Evolutionary conservation across 2,888 invertebrate genomes (phyloP).

Genomic region (Phortica magna): DNA sequence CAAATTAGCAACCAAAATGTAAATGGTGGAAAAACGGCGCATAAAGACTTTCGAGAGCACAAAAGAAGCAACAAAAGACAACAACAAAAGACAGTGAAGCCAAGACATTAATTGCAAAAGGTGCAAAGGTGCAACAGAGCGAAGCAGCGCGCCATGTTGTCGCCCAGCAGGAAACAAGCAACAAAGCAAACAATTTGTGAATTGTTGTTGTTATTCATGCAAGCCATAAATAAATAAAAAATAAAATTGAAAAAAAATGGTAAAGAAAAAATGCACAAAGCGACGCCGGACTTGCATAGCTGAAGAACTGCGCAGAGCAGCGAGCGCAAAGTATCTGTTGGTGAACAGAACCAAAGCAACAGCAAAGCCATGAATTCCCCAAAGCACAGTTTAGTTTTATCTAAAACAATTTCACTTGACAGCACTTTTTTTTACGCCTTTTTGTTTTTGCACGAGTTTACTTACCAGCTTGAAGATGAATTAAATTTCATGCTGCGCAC

Average conservation of each 20-base stretch:
- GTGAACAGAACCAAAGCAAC: background rate
- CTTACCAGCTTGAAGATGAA: background rate
- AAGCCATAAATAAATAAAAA: background rate
- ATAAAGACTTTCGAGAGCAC: background rate
- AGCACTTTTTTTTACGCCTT: background rate
- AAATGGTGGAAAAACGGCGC: background rate
- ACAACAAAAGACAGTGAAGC: constrained; percentile 3
- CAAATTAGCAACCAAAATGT: constrained; percentile 4
- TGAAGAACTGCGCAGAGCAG: background rate
- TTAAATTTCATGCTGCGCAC: background rate
- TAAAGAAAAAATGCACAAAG: background rate
- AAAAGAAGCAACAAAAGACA: constrained; percentile 38
- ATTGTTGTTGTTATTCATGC: too few relatives aligned
- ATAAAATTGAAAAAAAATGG: background rate
- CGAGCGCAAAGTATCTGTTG: background rate
- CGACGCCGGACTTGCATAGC: background rate
- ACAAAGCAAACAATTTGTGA: too few relatives aligned
- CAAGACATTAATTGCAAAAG: background rate
- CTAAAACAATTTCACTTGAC: constrained; percentile 1
- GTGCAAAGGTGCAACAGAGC: background rate
- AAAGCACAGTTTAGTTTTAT: constrained; percentile 11
- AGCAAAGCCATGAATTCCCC: background rate
- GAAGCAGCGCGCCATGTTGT: constrained; percentile 1
- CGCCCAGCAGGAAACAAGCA: constrained; percentile 11
- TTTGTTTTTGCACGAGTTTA: background rate